phyloP scores from a whole-genome alignment of 2,888 invertebrate genomes.

The Brenthis hecate region DNA sequence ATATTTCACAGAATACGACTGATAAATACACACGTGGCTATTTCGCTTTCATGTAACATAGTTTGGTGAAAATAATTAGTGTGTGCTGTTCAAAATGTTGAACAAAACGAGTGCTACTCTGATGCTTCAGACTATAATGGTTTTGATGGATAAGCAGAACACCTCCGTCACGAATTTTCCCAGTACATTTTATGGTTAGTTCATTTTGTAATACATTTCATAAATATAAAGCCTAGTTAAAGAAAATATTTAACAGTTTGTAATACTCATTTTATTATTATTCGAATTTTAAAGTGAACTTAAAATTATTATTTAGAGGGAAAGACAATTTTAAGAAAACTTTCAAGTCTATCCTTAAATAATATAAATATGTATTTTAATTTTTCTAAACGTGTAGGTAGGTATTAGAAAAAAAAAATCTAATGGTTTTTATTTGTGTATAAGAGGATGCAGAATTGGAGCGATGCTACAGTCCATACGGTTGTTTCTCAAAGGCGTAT shows the following conservation, averaged over 20 bases:
- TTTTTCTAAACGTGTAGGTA: background rate
- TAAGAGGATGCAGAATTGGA: constrained; percentile 76
- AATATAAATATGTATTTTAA: no score
- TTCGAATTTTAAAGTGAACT: no score
- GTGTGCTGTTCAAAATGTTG: constrained; percentile 56
- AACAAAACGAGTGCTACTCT: constrained; percentile 76
- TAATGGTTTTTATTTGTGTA: constrained; percentile 37
- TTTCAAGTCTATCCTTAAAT: no score
- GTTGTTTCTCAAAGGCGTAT: constrained; percentile 89
- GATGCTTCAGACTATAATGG: constrained; percentile 79
- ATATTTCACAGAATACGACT: constrained; percentile 49
- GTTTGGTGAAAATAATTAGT: constrained; percentile 39
- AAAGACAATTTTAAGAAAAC: no score
- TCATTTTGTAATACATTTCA: constrained; percentile 24
- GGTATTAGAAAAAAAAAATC: background rate
- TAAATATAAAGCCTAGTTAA: no score
- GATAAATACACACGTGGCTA: constrained; percentile 45
- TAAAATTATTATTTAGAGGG: no score
- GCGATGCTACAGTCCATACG: constrained; percentile 89
- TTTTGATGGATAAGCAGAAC: constrained; percentile 77
- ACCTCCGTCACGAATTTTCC: constrained; percentile 69
- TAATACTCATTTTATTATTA: no score
- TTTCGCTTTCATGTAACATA: constrained; percentile 37
- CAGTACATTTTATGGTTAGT: constrained; percentile 65
- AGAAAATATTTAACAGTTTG: no score